Evolutionary conservation across 1,140 invertebrate genomes (phyloP).

Genomic region (Delia radicum): DNA sequence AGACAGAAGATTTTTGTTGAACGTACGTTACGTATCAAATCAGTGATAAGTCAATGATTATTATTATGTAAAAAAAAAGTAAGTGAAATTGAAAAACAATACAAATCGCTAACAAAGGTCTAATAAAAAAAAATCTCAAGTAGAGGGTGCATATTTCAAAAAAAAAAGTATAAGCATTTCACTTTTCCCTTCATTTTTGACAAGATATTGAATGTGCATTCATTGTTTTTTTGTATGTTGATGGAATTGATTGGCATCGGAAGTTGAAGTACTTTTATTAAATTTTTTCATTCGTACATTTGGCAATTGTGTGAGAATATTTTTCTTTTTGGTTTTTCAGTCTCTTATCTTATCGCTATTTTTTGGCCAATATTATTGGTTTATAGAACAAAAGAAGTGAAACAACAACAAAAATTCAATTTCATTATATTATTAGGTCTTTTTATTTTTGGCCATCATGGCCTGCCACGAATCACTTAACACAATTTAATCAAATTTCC

Average conservation of each 20-base stretch:
- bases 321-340: background rate
- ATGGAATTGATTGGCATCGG: constrained; percentile 12
- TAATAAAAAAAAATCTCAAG: background rate
- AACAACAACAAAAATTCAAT: background rate
- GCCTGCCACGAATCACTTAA: constrained; percentile 4
- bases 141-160: background rate
- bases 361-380: background rate
- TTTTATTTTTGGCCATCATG: background rate
- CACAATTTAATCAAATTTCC: constrained; percentile 20
- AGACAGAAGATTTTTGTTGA: too few species aligned
- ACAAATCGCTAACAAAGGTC: background rate
- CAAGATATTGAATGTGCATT: background rate
- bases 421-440: background rate
- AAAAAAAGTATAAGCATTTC: background rate
- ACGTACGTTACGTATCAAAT: background rate
- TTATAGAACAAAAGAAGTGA: background rate
- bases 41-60: constrained; percentile 18
- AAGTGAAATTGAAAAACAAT: background rate
- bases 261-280: constrained; percentile 12
- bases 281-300: background rate
- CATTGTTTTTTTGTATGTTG: background rate
- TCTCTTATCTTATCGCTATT: too few species aligned
- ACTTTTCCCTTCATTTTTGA: background rate
- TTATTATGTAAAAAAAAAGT: constrained; percentile 7
- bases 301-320: constrained; percentile 17